Conservation (phyloP, 1,140 invertebrate species). For the Drosophila tropicalis region DNA sequence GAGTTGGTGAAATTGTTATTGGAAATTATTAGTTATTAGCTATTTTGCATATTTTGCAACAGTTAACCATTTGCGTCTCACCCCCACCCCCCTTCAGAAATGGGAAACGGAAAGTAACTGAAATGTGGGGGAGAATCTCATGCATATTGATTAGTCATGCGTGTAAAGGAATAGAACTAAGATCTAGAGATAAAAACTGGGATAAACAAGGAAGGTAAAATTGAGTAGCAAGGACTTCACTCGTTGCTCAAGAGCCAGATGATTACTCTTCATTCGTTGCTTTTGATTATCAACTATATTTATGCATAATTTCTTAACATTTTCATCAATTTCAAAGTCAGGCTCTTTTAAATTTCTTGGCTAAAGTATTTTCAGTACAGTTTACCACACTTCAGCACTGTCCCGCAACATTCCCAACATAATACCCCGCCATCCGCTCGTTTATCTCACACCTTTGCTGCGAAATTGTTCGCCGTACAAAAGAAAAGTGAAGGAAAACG, state of each 20-base stretch:
- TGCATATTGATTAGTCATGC: conserved; percentile 11
- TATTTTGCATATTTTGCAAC: conserved; percentile 52
- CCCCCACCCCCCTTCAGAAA: not conserved
- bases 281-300: too few relatives aligned
- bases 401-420: too few relatives aligned
- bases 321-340: not conserved
- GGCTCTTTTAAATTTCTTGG: not conserved
- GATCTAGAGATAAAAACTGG: not conserved
- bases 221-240: not conserved
- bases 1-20: conserved; percentile 42
- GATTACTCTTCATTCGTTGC: not conserved
- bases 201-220: not conserved
- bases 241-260: not conserved
- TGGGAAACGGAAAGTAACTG: not conserved
- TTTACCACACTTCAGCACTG: not conserved
- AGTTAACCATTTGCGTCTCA: conserved; percentile 3
- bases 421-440: too few relatives aligned
- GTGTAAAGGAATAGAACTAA: not conserved
- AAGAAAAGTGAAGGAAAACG: not conserved
- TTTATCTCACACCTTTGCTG: not conserved
- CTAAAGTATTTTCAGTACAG: not conserved
- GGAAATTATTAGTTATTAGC: conserved; percentile 55
- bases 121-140: not conserved
- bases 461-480: not conserved
- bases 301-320: too few relatives aligned